Percentiles rank a stretch among this genome's conserved stretches.
These are phyloP conservation scores for Cataglyphis albicans DNA, from an alignment of 2,888 invertebrate genomes.

Conservation along the genomic window DNA sequence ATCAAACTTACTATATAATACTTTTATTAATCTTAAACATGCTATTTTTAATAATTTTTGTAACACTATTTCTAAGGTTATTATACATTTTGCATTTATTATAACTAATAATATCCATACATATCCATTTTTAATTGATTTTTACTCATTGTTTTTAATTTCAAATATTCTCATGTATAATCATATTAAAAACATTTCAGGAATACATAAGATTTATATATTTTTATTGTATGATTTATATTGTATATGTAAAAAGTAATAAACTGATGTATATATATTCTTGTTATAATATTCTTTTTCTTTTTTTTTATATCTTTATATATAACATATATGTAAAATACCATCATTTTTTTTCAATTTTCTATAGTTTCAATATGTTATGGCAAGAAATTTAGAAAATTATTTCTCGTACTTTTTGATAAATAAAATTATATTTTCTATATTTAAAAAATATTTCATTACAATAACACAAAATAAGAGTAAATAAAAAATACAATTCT, in stretches of 20 bases:
- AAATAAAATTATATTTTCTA: constrained; percentile 25
- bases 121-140: constrained; percentile 18
- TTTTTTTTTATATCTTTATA: constrained; percentile 5
- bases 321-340: constrained; percentile 24
- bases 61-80: constrained; percentile 59
- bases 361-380: background rate
- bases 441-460: too few relatives aligned
- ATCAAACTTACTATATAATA: background rate
- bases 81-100: constrained; percentile 18
- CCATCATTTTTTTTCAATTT: constrained; percentile 12
- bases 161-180: constrained; percentile 21
- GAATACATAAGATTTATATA: constrained; percentile 44
- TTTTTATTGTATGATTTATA: constrained; percentile 60
- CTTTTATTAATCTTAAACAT: constrained; percentile 15
- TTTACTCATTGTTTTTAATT: constrained; percentile 38
- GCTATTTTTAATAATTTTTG: constrained; percentile 20
- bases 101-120: background rate
- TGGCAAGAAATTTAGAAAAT: constrained; percentile 9
- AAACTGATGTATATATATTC: constrained; percentile 64
- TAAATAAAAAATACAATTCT: too few relatives aligned
- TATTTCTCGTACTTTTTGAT: background rate
- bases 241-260: constrained; percentile 64
- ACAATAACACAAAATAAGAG: too few relatives aligned
- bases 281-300: constrained; percentile 58
- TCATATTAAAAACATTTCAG: constrained; percentile 54